Conservation (phyloP, 2,113 vertebrate genomes). For the Ammodytes marinus region DNA sequence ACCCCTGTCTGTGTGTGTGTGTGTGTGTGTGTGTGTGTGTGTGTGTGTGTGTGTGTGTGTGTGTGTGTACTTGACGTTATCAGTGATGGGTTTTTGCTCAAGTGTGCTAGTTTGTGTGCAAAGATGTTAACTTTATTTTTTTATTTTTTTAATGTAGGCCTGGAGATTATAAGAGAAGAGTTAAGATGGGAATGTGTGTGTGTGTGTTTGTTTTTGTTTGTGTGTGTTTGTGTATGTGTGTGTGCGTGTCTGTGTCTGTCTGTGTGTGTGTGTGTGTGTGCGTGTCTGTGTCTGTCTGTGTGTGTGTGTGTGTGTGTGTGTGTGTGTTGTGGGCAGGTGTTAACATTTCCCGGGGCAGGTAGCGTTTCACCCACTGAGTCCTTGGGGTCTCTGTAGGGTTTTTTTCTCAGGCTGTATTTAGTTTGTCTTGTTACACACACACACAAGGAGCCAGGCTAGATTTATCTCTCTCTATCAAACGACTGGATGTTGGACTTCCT, state of each 20-base stretch:
- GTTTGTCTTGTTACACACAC: constrained; percentile 20
- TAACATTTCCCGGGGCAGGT: constrained; percentile 40
- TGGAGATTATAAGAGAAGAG: neutral
- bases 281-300: constrained; percentile 24
- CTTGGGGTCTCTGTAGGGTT: constrained; percentile 13
- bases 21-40: neutral
- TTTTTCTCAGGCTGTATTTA: constrained; percentile 36
- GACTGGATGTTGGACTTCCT: constrained; percentile 29
- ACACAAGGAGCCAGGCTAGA: constrained; percentile 1
- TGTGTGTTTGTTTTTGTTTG: too few relatives aligned
- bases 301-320: constrained; percentile 31
- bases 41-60: neutral
- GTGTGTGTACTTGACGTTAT: too few relatives aligned
- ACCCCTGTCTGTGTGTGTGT: too few relatives aligned
- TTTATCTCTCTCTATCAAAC: constrained; percentile 7
- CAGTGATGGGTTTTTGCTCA: too few relatives aligned
- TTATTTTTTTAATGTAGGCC: neutral
- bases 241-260: neutral
- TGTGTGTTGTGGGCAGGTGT: constrained; percentile 31
- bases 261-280: constrained; percentile 9
- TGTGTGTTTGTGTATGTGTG: neutral
- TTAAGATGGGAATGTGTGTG: neutral
- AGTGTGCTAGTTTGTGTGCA: neutral
- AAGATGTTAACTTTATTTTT: constrained; percentile 4
- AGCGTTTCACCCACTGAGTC: constrained; percentile 46